phyloP scores from a whole-genome alignment of 2,888 invertebrate genomes.

The Pseudococcus viburni region DNA sequence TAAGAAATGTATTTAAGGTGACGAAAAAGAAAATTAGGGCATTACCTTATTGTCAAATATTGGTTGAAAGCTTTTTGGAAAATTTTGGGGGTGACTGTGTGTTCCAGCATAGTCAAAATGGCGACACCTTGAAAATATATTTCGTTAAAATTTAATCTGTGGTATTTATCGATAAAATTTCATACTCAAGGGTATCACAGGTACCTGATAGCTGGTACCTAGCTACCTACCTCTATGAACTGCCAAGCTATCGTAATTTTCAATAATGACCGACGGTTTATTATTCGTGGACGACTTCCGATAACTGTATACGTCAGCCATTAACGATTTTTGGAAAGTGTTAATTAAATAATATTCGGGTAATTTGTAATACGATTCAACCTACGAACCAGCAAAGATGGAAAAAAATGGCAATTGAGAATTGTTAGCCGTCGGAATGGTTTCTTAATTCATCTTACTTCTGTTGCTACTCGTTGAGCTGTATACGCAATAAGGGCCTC shows the following conservation, averaged over 20 bases:
- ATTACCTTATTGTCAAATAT: constrained; percentile 71
- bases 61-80: constrained; percentile 75
- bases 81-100: constrained; percentile 74
- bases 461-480: background rate
- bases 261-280: constrained; percentile 32
- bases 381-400: background rate
- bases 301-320: constrained; percentile 27
- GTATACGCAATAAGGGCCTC: constrained; percentile 4
- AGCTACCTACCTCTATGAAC: constrained; percentile 31
- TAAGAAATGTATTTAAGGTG: too few species aligned
- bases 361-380: constrained; percentile 26
- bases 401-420: too few species aligned
- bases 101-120: constrained; percentile 80
- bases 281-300: background rate
- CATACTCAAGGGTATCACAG: too few species aligned
- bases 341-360: background rate
- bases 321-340: constrained; percentile 1
- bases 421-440: background rate
- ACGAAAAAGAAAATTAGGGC: too few species aligned
- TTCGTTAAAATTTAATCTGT: too few species aligned
- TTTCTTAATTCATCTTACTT: background rate
- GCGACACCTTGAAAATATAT: constrained; percentile 72
- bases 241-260: constrained; percentile 36
- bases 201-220: too few species aligned
- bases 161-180: too few species aligned